phyloP scores from a whole-genome alignment of 2,888 invertebrate species.

The Drosophila austrosaltans region DNA sequence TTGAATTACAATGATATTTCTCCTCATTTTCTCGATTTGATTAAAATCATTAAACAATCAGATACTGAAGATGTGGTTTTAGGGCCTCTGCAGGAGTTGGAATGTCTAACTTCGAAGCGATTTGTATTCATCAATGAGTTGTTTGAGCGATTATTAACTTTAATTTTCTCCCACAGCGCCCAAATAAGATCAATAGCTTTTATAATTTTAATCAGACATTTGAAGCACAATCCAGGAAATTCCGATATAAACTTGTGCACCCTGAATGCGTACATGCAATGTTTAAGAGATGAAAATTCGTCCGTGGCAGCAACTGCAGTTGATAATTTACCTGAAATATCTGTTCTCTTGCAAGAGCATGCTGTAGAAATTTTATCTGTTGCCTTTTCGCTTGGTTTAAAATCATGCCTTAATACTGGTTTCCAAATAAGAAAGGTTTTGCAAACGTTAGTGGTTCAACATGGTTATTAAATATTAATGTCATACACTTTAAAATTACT shows the following conservation, averaged over 20 bases:
- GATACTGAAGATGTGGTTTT: conserved; percentile 85
- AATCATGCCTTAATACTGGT: conserved; percentile 90
- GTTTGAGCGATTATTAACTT: conserved; percentile 86
- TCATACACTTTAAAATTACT: neutral
- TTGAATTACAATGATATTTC: conserved; percentile 77
- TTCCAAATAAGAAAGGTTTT: conserved; percentile 91
- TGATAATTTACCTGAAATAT: conserved; percentile 92
- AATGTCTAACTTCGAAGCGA: conserved; percentile 88
- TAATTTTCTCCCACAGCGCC: conserved; percentile 86
- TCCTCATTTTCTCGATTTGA: conserved; percentile 80
- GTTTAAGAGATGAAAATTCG: conserved; percentile 91
- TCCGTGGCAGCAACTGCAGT: conserved; percentile 91
- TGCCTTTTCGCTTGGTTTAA: conserved; percentile 92
- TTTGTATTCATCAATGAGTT: conserved; percentile 88
- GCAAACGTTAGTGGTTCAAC: conserved; percentile 91
- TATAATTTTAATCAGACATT: conserved; percentile 88
- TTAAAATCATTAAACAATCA: conserved; percentile 81
- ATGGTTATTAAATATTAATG: conserved; percentile 87
- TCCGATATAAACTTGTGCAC: conserved; percentile 86
- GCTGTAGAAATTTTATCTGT: conserved; percentile 90
- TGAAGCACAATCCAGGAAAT: conserved; percentile 87
- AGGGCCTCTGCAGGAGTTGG: conserved; percentile 89
- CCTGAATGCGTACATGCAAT: conserved; percentile 90
- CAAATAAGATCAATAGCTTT: conserved; percentile 89
- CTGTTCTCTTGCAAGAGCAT: conserved; percentile 93